phyloP scores from a whole-genome alignment of 2,797 vertebrate species.

The Sebastiscus tertius region DNA sequence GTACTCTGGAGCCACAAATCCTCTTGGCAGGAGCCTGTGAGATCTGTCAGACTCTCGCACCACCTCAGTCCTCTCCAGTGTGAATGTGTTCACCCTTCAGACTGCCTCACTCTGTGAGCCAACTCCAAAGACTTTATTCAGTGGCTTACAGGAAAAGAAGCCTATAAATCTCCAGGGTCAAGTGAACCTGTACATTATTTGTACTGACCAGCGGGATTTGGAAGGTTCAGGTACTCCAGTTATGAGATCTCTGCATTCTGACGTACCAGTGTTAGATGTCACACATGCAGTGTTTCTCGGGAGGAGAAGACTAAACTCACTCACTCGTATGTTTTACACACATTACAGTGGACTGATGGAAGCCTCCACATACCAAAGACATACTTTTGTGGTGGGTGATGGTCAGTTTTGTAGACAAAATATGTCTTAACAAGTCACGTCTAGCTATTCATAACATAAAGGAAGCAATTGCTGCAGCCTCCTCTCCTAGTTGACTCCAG shows the following conservation, averaged over 20 bases:
- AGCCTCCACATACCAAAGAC: slow-evolving; percentile 4
- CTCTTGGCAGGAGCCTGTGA: slow-evolving; percentile 60
- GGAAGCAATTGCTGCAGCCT: neutral
- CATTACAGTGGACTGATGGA: slow-evolving; percentile 9
- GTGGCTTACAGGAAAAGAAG: slow-evolving; percentile 44
- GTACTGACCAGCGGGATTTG: neutral
- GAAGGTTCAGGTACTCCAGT: neutral
- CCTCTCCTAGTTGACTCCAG: slow-evolving; percentile 14
- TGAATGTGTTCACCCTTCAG: neutral
- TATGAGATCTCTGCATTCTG: slow-evolving; percentile 27
- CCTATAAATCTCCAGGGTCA: slow-evolving; percentile 31
- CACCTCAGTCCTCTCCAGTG: neutral
- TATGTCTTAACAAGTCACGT: neutral
- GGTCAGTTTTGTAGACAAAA: neutral
- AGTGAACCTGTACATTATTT: neutral
- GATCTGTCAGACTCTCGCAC: slow-evolving; percentile 19
- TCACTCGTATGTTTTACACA: neutral
- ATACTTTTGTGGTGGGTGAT: neutral
- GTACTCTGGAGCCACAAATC: slow-evolving; percentile 58
- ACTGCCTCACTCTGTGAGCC: neutral
- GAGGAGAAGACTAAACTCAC: neutral
- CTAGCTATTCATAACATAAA: neutral
- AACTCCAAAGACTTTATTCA: slow-evolving; percentile 37
- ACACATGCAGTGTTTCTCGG: neutral
- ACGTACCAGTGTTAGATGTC: slow-evolving; percentile 25